Conservation (phyloP, 2,113 vertebrate genomes). For the Synodontis membranacea region DNA sequence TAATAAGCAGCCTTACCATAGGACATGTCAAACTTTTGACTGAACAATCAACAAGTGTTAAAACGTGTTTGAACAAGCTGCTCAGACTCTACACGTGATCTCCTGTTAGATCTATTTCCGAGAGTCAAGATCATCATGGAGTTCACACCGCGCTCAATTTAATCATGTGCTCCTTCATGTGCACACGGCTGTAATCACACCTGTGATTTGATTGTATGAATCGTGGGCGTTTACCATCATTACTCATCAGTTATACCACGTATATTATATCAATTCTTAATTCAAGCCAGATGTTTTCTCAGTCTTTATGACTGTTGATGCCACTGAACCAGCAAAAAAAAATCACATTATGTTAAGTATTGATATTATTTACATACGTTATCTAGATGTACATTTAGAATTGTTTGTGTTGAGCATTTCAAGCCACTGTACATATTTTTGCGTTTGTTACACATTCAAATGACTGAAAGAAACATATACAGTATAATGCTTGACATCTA, state of each 20-base stretch:
- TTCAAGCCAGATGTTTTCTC: not conserved
- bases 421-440: not conserved
- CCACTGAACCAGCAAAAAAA: not conserved
- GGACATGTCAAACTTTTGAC: not conserved
- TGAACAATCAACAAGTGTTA: not conserved
- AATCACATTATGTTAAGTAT: not conserved
- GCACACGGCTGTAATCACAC: not conserved
- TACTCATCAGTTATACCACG: not conserved
- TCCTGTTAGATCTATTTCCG: not conserved
- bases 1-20: not conserved
- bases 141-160: not conserved
- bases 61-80: not conserved
- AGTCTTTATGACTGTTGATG: not conserved
- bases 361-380: not conserved
- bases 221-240: not conserved
- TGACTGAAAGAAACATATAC: not conserved
- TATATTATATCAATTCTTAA: not conserved
- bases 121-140: not conserved
- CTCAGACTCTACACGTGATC: not conserved
- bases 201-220: not conserved
- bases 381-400: not conserved
- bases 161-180: not conserved
- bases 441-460: not conserved
- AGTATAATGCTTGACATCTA: slow-evolving; percentile 8
- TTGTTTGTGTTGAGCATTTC: not conserved